Evolutionary conservation across 2,113 vertebrate genomes (phyloP).

Genomic region (Benitochromis conjunctus): DNA sequence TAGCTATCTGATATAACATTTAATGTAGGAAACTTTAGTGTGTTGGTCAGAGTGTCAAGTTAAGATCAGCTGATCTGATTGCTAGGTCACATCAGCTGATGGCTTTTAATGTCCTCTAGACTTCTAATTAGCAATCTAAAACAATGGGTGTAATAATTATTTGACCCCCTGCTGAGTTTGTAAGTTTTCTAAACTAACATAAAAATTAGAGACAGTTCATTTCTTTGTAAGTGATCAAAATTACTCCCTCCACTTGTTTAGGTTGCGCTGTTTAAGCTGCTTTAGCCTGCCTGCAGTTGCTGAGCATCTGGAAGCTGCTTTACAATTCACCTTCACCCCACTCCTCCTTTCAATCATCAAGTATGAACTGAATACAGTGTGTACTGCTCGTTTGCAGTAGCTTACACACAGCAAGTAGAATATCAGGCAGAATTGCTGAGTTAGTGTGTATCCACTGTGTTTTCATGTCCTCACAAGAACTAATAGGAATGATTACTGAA

Average conservation of each 20-base stretch:
- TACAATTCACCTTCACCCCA: not conserved
- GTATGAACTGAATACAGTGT: fast-evolving
- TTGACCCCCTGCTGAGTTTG: not conserved
- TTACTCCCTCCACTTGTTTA: not conserved
- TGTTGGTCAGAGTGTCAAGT: not conserved
- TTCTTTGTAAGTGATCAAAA: not conserved
- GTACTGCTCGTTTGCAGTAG: not conserved
- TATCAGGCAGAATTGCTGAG: not conserved
- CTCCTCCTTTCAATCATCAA: not conserved
- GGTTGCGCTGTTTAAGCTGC: fast-evolving
- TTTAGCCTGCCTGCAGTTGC: not conserved
- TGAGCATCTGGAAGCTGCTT: not conserved
- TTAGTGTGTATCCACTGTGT: not conserved
- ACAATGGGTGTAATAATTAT: fast-evolving
- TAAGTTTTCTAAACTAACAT: not conserved
- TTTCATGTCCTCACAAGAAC: not conserved
- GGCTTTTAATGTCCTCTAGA: not conserved
- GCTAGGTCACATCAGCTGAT: not conserved
- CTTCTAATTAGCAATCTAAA: not conserved
- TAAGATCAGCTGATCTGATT: not conserved
- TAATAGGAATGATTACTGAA: not conserved
- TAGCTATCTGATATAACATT: fast-evolving
- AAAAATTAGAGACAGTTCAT: not conserved
- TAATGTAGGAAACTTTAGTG: not conserved
- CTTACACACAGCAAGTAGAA: not conserved